Evolutionary conservation across 92 coral and sea anemone genomes (phyloP).

Genomic region (Plumapathes pennacea): DNA sequence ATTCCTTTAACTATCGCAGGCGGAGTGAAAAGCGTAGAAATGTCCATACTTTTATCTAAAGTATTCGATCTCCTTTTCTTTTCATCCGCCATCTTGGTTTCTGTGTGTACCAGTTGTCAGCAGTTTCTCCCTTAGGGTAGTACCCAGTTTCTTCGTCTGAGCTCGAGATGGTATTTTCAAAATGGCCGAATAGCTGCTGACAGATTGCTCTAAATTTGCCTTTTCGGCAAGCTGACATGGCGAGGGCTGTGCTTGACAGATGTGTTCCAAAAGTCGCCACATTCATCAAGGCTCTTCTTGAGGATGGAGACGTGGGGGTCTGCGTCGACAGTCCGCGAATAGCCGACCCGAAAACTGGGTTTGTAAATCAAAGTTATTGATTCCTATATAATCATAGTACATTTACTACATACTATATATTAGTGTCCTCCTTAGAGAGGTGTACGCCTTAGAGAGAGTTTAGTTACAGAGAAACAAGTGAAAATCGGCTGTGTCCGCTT

Average conservation of each 20-base stretch:
- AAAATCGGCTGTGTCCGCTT: too few relatives aligned
- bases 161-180: slow-evolving; percentile 3
- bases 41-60: not conserved
- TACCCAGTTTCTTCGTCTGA: not conserved
- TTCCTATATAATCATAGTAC: not conserved
- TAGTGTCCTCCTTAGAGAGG: too few relatives aligned
- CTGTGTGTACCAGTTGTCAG: too few relatives aligned
- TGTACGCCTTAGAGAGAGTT: too few relatives aligned
- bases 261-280: slow-evolving; percentile 69
- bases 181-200: slow-evolving; percentile 30
- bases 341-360: slow-evolving; percentile 78
- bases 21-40: slow-evolving; percentile 29
- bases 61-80: too few relatives aligned
- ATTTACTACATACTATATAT: too few relatives aligned
- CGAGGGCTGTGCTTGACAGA: slow-evolving; percentile 60
- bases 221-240: slow-evolving; percentile 54
- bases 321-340: slow-evolving; percentile 64
- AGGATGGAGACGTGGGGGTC: slow-evolving; percentile 55
- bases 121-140: too few relatives aligned
- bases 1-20: slow-evolving; percentile 54
- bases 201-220: slow-evolving; percentile 22
- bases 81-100: too few relatives aligned
- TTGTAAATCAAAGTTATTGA: not conserved
- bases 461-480: too few relatives aligned
- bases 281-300: slow-evolving; percentile 45